Evolutionary conservation across 2,113 vertebrate species (phyloP).

Genomic region (Willisornis vidua): DNA sequence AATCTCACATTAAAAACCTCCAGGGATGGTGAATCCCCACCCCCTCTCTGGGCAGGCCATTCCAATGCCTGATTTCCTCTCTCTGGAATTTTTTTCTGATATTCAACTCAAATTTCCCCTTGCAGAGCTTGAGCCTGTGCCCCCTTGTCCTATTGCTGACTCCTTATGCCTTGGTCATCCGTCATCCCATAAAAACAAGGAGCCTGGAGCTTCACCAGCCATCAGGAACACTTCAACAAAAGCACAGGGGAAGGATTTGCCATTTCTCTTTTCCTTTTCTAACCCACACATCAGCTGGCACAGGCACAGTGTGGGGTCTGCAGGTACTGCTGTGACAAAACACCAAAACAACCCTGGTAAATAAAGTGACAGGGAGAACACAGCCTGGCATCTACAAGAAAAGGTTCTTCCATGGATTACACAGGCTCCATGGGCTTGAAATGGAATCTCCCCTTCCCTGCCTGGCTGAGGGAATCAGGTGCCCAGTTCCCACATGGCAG

Average conservation of each 20-base stretch:
- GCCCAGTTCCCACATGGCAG: neutral
- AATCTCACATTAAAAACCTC: too few relatives aligned
- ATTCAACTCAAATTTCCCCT: too few relatives aligned
- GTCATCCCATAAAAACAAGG: neutral
- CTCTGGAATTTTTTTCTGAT: too few relatives aligned
- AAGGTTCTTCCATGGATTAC: neutral
- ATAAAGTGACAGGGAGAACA: neutral
- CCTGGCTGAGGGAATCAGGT: neutral
- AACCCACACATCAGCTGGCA: neutral
- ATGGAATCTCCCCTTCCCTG: neutral
- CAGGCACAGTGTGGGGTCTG: neutral
- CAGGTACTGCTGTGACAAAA: fast-evolving
- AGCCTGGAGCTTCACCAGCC: neutral
- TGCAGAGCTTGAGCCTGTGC: too few relatives aligned
- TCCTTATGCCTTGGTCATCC: slow-evolving; percentile 28
- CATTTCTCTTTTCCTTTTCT: neutral
- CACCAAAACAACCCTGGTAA: neutral
- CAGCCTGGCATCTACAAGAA: neutral
- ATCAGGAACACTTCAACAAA: neutral
- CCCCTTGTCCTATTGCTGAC: too few relatives aligned
- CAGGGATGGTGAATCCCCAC: too few relatives aligned
- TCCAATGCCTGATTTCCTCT: too few relatives aligned
- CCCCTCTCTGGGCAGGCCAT: too few relatives aligned
- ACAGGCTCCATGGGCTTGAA: neutral
- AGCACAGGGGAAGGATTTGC: neutral